A percentile compares a stretch with the other conserved stretches of the same genome.
Evolutionary conservation across 2,888 invertebrate genomes (phyloP).

Genomic region (Hypena proboscidalis): DNA sequence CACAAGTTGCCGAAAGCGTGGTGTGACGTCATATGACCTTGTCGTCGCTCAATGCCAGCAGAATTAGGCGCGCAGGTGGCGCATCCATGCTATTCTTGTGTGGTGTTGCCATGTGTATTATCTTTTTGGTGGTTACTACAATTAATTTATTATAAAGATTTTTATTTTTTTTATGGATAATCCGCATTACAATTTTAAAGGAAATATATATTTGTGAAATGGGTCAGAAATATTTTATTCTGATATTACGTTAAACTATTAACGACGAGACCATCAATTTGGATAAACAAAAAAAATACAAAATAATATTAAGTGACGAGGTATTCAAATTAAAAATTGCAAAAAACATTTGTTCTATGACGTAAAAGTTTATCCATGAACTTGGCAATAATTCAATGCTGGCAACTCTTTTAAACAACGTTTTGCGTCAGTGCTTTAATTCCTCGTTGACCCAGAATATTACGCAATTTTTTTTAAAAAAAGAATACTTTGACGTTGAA

Average conservation of each 20-base stretch:
- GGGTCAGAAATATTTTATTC: too few species aligned
- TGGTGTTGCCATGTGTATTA: conserved; percentile 45
- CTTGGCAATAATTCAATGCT: background rate
- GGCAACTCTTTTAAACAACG: conserved; percentile 32
- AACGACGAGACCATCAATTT: too few species aligned
- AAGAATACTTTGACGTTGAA: too few species aligned
- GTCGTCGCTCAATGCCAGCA: conserved; percentile 76
- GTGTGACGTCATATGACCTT: conserved; percentile 79
- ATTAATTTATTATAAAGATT: background rate
- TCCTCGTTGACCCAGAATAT: conserved; percentile 15
- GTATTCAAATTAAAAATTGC: too few species aligned
- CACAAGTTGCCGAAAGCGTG: conserved; percentile 45
- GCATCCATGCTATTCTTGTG: conserved; percentile 59
- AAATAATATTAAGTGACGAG: too few species aligned
- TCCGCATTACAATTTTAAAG: too few species aligned
- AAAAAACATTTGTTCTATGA: too few species aligned
- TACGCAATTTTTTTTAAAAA: conserved; percentile 38
- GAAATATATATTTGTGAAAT: too few species aligned
- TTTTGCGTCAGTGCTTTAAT: conserved; percentile 31
- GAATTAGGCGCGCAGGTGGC: conserved; percentile 64
- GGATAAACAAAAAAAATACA: too few species aligned
- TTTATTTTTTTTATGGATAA: too few species aligned
- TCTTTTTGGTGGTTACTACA: background rate
- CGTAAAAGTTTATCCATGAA: too few species aligned
- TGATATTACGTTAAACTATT: too few species aligned